phyloP scores from a whole-genome alignment of 2,113 vertebrate genomes.

The Thunnus maccoyii region DNA sequence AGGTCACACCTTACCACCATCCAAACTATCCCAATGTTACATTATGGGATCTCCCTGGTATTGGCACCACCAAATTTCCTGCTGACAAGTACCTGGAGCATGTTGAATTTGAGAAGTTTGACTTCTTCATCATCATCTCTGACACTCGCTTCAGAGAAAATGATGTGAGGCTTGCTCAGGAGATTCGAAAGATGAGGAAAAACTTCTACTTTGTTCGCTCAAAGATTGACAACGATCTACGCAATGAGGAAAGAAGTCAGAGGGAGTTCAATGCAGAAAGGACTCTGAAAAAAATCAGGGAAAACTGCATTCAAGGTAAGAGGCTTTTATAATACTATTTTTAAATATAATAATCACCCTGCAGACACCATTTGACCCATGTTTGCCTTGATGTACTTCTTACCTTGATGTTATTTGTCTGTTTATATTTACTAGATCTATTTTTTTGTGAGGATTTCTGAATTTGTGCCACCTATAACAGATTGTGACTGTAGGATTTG shows the following conservation, averaged over 20 bases:
- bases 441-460: too few relatives aligned
- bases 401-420: too few relatives aligned
- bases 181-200: slow-evolving; percentile 46
- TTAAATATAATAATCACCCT: too few relatives aligned
- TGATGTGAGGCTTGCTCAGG: slow-evolving; percentile 30
- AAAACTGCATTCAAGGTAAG: slow-evolving; percentile 15
- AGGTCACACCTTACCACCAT: neutral
- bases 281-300: neutral
- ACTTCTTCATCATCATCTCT: slow-evolving; percentile 66
- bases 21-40: slow-evolving; percentile 37
- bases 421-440: too few relatives aligned
- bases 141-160: slow-evolving; percentile 46
- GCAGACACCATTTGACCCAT: too few relatives aligned
- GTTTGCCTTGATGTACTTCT: too few relatives aligned
- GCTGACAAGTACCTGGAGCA: slow-evolving; percentile 14
- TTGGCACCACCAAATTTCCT: slow-evolving; percentile 30
- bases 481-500: too few relatives aligned
- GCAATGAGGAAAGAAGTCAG: neutral
- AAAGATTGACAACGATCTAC: slow-evolving; percentile 31
- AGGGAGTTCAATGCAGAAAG: neutral
- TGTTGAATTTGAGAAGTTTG: slow-evolving; percentile 43
- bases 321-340: neutral
- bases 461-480: too few relatives aligned
- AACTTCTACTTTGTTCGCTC: slow-evolving; percentile 65
- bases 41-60: slow-evolving; percentile 56